Evolutionary conservation across 2,888 invertebrate species (phyloP), one percentile per base, ranked within the genome.

Genomic region (Coremacera marginata): DNA sequence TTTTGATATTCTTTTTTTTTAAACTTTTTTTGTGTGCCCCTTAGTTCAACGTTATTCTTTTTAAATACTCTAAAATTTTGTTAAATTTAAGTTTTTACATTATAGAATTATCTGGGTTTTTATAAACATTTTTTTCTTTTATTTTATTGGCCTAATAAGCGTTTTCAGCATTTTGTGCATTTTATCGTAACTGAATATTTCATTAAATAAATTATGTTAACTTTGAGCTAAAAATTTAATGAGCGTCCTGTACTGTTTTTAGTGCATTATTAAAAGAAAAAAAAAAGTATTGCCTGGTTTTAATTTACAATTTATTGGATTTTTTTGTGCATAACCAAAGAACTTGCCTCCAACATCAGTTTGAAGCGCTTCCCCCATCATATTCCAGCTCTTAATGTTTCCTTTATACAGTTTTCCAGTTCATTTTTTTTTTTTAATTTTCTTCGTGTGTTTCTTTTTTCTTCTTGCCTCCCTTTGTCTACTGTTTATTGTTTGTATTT

Each of bases 131-230:
- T 4, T 16, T 62, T 78, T 8, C 57, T 55, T 22, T 55, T 22
- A 22, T 16, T n/a, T 55, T 22, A 22, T 16, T n/a, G 34, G 70
- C 70, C 7, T 52, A 55, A 78, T 71, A 79, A 80, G 70, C 78
- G 77, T 83, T 79, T 81, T 81, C 81, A 82, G 84, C 84, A 84
- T 84, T 85, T 83, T 84, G 83, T 84, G 85, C 83, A 84, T 85
- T 82, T 79, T 77, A 77, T 76, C 14, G 51, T 57, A 37, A 49
- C 44, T 44, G 3, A 44, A 2, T 44, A 11, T 44, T 14, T 11
- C 44, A 44, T 11, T 44, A 11, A 44, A 11, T 44, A 11, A 44
- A 11, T 44, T 44, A 14, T 44, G 44, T 44, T 3, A 11, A 14
- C 11, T 44, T 44, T 11, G 14, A 44, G 44, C 2, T 44, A 14